phyloP scores from a whole-genome alignment of 1,140 invertebrate species.

The Phortica variegata region DNA sequence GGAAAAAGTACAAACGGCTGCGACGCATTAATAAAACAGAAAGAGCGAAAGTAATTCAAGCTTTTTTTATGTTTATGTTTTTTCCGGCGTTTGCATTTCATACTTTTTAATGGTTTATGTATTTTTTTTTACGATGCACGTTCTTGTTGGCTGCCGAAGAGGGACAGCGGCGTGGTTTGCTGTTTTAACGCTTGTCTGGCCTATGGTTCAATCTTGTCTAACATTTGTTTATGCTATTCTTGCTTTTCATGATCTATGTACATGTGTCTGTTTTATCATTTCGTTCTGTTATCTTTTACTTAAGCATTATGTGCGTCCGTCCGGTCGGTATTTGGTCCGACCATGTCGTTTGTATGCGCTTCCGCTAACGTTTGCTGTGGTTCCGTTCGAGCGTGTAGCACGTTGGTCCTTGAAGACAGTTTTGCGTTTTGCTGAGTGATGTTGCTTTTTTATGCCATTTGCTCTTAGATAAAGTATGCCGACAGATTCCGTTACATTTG shows the following conservation, averaged over 20 bases:
- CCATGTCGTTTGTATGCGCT: no score
- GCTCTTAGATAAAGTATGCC: no score
- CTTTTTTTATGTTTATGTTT: conserved; percentile 27
- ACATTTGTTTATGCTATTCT: no score
- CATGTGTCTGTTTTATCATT: neutral
- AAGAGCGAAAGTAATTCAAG: conserved; percentile 52
- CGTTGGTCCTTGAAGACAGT: no score
- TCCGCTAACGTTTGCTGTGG: no score
- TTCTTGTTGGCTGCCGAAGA: conserved; percentile 15
- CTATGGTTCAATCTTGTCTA: no score
- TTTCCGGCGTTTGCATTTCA: conserved; percentile 41
- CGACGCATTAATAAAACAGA: conserved; percentile 49
- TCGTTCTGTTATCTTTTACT: neutral
- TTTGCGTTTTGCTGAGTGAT: neutral
- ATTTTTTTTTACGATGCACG: conserved; percentile 40
- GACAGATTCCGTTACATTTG: neutral
- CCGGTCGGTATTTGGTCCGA: no score
- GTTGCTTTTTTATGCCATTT: neutral
- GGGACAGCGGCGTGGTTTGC: neutral
- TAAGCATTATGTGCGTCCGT: neutral
- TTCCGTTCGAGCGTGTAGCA: no score
- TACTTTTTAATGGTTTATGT: conserved; percentile 52
- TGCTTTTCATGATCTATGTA: no score
- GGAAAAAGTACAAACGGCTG: neutral
- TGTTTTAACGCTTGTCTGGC: no score